These are phyloP conservation scores for Ephydatia muelleri DNA, from an alignment of 37 sponge, comb jelly and placozoan genomes.

Conservation along the genomic window DNA sequence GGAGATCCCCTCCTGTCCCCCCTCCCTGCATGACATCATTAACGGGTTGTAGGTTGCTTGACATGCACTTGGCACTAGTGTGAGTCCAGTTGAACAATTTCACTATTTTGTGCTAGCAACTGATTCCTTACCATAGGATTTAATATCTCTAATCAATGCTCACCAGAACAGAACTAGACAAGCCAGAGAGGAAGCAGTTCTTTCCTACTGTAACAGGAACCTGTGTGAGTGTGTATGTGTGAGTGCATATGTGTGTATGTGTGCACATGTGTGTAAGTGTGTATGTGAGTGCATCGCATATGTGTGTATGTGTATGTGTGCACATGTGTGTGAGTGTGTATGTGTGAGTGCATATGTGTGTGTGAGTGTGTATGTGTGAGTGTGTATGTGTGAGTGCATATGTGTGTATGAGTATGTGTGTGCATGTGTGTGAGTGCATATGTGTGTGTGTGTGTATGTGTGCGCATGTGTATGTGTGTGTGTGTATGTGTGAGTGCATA, in stretches of 20 bases:
- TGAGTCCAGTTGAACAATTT: no score
- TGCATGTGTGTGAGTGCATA: neutral
- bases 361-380: neutral
- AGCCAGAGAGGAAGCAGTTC: constrained; percentile 67
- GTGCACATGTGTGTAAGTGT: neutral
- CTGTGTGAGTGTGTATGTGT: constrained; percentile 1
- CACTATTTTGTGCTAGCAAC: no score
- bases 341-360: neutral
- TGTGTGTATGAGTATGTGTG: neutral
- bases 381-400: neutral
- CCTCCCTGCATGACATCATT: no score
- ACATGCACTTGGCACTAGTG: no score
- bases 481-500: neutral
- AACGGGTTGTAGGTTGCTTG: no score
- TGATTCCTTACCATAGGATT: no score
- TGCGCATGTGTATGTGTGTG: no score
- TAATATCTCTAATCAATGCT: neutral
- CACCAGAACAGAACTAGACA: constrained; percentile 32
- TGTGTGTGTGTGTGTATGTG: no score
- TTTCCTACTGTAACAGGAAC: constrained; percentile 39
- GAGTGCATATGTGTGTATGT: neutral
- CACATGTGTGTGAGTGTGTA: neutral
- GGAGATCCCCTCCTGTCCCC: no score
- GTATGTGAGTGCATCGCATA: neutral
- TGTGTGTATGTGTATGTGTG: neutral